A percentile compares a stretch with the other conserved stretches of the same genome.
phyloP scores from a whole-genome alignment of 1,140 invertebrate species.

The Ridgeia piscesae region DNA sequence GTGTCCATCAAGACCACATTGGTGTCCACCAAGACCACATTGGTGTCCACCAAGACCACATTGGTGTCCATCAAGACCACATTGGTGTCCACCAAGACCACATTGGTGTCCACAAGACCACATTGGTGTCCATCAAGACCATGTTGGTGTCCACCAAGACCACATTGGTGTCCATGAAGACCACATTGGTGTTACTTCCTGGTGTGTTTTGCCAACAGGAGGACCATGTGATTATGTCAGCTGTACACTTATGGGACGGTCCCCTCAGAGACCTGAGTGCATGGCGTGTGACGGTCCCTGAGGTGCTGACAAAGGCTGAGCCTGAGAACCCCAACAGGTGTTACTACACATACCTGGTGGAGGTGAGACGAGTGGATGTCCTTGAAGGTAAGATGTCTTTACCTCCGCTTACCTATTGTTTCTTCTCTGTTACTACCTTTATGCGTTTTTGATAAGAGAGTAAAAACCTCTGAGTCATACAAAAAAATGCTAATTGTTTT shows the following conservation, averaged over 20 bases:
- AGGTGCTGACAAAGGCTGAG: conserved; percentile 61
- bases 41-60: too few relatives aligned
- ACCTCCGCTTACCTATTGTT: not conserved
- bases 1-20: too few relatives aligned
- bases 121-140: too few relatives aligned
- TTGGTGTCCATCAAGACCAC: too few relatives aligned
- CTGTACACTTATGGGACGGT: not conserved
- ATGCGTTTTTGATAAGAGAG: not conserved
- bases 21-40: too few relatives aligned
- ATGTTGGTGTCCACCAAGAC: too few relatives aligned
- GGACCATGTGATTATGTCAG: not conserved
- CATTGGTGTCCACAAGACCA: too few relatives aligned
- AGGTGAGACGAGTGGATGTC: conserved; percentile 65
- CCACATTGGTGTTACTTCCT: not conserved
- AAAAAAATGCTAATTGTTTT: too few relatives aligned
- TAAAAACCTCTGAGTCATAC: not conserved
- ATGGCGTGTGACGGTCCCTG: conserved; percentile 71
- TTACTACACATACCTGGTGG: conserved; percentile 65
- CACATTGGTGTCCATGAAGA: not conserved
- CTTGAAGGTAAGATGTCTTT: conserved; percentile 35
- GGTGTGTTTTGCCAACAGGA: not conserved
- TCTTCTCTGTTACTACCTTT: too few relatives aligned
- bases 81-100: too few relatives aligned
- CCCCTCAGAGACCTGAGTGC: conserved; percentile 66
- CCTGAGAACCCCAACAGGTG: conserved; percentile 45